These are phyloP conservation scores for Petrocephalus sullivani DNA, from an alignment of 2,797 vertebrate genomes.

Conservation along the genomic window DNA sequence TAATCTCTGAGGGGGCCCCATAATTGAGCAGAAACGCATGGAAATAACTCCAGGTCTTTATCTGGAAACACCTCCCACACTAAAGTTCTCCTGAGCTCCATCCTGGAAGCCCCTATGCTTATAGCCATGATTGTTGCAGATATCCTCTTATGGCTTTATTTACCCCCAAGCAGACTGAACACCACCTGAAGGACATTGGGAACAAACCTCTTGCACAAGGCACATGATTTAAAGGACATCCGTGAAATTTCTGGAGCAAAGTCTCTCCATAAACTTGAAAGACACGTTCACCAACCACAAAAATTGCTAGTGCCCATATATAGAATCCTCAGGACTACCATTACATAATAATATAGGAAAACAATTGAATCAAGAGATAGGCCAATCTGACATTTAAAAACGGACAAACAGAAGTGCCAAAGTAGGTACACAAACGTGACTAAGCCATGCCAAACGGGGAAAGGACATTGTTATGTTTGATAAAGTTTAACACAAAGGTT, in stretches of 20 bases:
- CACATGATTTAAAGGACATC: neutral
- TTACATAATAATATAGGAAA: neutral
- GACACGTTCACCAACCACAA: neutral
- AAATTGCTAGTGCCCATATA: neutral
- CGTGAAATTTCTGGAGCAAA: neutral
- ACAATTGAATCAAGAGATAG: neutral
- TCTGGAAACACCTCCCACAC: slow-evolving; percentile 14
- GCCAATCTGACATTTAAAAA: neutral
- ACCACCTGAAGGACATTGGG: neutral
- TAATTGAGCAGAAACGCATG: slow-evolving; percentile 34
- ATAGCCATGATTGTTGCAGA: neutral
- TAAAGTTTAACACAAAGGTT: neutral
- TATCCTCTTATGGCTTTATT: neutral
- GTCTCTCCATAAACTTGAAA: neutral
- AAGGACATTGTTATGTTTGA: neutral
- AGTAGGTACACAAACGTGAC: neutral
- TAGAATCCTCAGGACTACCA: neutral
- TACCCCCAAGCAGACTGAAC: neutral
- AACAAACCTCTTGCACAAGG: neutral
- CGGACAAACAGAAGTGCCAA: neutral
- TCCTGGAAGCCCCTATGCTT: neutral
- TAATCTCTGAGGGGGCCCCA: slow-evolving; percentile 19
- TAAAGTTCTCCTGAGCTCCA: neutral
- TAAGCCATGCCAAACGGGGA: neutral
- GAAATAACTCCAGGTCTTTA: neutral